Conservation (phyloP, 2,888 invertebrate species). For the Campopleginae sp. region DNA sequence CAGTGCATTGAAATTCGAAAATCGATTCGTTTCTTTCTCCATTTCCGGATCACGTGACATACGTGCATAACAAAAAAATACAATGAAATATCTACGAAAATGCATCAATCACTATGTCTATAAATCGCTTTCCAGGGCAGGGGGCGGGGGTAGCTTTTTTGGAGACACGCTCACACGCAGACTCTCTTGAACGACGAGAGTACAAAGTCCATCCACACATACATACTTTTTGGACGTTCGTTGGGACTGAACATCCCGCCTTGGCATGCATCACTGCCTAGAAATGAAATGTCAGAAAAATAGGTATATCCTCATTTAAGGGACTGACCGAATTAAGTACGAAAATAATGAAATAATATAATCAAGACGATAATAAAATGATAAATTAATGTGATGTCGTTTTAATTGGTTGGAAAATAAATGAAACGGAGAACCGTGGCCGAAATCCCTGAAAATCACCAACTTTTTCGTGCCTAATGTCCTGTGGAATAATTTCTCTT, state of each 20-base stretch:
- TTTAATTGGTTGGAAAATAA: constrained; percentile 25
- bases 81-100: constrained; percentile 27
- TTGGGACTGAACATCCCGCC: constrained; percentile 69
- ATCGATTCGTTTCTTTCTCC: constrained; percentile 8
- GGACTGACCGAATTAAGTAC: constrained; percentile 14
- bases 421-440: constrained; percentile 16
- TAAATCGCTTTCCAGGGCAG: constrained; percentile 8
- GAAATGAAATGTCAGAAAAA: constrained; percentile 68
- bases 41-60: constrained; percentile 41
- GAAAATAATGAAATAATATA: constrained; percentile 17
- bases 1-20: constrained; percentile 9
- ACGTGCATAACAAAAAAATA: constrained; percentile 46
- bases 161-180: constrained; percentile 60
- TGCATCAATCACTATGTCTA: constrained; percentile 40
- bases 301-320: constrained; percentile 48
- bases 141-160: constrained; percentile 29
- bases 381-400: constrained; percentile 5
- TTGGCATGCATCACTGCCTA: constrained; percentile 72
- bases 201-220: constrained; percentile 66
- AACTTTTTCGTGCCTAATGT: constrained; percentile 12
- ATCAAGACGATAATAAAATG: constrained; percentile 16
- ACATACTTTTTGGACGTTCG: constrained; percentile 71
- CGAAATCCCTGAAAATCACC: constrained; percentile 39
- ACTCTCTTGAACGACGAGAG: constrained; percentile 58
- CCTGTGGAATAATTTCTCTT: constrained; percentile 33